A percentile compares a stretch with the other conserved stretches of the same genome.
Conservation (phyloP, 2,797 vertebrate genomes). For the Bovichtus variegatus region DNA sequence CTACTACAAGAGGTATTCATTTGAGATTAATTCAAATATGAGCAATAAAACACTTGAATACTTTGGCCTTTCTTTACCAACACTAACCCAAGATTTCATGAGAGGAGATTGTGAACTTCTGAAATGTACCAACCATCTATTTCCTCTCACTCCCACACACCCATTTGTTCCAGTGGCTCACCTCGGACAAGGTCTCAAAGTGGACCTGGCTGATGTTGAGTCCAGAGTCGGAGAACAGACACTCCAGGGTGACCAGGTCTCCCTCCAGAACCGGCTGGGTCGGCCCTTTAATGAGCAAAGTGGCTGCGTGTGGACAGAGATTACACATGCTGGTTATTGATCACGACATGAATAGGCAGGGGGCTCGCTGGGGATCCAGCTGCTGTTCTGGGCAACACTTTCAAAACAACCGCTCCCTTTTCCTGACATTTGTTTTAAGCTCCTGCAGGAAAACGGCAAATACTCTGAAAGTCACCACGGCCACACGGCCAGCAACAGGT, state of each 20-base stretch:
- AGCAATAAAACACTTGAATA: not conserved
- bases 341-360: constrained; percentile 37
- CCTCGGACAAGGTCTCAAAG: constrained; percentile 82
- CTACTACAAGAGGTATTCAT: not conserved
- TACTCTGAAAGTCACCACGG: not conserved
- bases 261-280: constrained; percentile 76
- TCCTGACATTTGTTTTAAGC: constrained; percentile 46
- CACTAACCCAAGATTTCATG: not conserved
- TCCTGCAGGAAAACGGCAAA: constrained; percentile 18
- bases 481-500: constrained; percentile 53
- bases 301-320: constrained; percentile 75
- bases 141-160: not conserved
- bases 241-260: constrained; percentile 79
- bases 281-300: constrained; percentile 81
- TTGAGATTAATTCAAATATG: not conserved
- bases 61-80: not conserved
- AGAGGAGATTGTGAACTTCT: not conserved
- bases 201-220: constrained; percentile 80
- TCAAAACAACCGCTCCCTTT: constrained; percentile 50
- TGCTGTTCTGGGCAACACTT: constrained; percentile 22
- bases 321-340: constrained; percentile 57
- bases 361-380: not conserved
- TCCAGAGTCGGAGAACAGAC: constrained; percentile 68
- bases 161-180: constrained; percentile 54
- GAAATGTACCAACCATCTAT: not conserved